Percentiles rank a stretch among this genome's conserved stretches.
phyloP scores from a whole-genome alignment of 2,113 vertebrate genomes.

The Nesogale talazaci region DNA sequence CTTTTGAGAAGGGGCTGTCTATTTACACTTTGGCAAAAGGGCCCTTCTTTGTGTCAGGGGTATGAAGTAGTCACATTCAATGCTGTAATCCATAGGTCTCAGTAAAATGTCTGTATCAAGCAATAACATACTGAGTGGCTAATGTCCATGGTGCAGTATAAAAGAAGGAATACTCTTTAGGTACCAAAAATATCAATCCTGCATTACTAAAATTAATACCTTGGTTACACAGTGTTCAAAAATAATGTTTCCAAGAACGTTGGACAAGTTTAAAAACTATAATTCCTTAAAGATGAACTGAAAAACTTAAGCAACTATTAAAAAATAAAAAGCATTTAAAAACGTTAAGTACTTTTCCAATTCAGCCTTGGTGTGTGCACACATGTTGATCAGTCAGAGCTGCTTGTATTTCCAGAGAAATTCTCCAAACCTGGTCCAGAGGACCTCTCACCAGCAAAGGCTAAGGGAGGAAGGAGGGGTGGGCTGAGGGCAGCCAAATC shows the following conservation, averaged over 20 bases:
- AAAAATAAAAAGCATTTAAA: not conserved
- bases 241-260: slow-evolving; percentile 80
- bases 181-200: slow-evolving; percentile 76
- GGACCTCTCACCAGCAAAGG: not conserved
- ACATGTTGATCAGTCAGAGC: not conserved
- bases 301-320: slow-evolving; percentile 81
- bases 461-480: not conserved
- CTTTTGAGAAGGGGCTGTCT: slow-evolving; percentile 31
- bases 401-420: not conserved
- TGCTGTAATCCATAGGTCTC: slow-evolving; percentile 75
- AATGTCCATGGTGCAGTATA: slow-evolving; percentile 75
- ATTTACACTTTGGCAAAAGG: slow-evolving; percentile 60
- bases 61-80: slow-evolving; percentile 32
- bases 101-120: slow-evolving; percentile 65
- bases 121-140: slow-evolving; percentile 70
- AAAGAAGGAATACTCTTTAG: slow-evolving; percentile 77
- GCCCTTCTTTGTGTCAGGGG: slow-evolving; percentile 13
- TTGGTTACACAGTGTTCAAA: slow-evolving; percentile 82
- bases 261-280: slow-evolving; percentile 71
- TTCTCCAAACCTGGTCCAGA: not conserved
- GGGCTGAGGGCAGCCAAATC: not conserved
- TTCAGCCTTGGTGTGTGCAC: slow-evolving; percentile 22
- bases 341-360: slow-evolving; percentile 61
- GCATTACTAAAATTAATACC: slow-evolving; percentile 82
- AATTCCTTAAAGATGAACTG: slow-evolving; percentile 83